Percentiles rank a stretch among this genome's conserved stretches.
phyloP scores from a whole-genome alignment of 2,888 invertebrate genomes.

The Dryobota labecula region DNA sequence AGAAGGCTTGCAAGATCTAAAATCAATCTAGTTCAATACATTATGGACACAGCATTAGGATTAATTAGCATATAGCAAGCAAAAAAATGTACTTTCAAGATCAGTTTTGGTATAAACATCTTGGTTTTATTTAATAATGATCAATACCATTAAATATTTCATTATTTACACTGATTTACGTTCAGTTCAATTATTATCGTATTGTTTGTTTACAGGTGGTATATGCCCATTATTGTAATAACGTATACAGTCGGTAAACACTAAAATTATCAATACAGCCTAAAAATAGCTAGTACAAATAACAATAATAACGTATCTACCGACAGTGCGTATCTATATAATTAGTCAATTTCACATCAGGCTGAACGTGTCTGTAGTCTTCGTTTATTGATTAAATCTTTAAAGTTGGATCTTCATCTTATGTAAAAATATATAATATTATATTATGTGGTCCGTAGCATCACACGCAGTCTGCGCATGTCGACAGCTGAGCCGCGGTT shows the following conservation, averaged over 20 bases:
- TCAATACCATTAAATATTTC: constrained; percentile 9
- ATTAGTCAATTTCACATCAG: constrained; percentile 36
- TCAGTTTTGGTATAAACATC: constrained; percentile 15
- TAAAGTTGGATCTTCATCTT: constrained; percentile 40
- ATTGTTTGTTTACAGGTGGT: constrained; percentile 40
- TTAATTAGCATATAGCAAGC: constrained; percentile 22
- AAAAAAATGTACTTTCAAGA: constrained; percentile 19
- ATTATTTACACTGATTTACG: constrained; percentile 29
- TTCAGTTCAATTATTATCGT: constrained; percentile 18
- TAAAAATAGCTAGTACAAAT: constrained; percentile 54
- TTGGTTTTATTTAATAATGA: neutral
- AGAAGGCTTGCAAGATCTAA: constrained; percentile 2
- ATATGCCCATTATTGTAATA: constrained; percentile 51
- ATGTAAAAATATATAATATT: constrained; percentile 50
- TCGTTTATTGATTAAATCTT: constrained; percentile 33
- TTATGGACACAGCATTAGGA: constrained; percentile 23
- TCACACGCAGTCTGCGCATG: constrained; percentile 50
- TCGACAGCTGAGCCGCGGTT: constrained; percentile 49
- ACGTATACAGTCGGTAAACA: constrained; percentile 60
- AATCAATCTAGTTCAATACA: constrained; percentile 28
- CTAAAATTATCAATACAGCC: constrained; percentile 30
- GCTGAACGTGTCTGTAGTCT: constrained; percentile 48
- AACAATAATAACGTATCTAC: constrained; percentile 50
- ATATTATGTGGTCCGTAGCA: constrained; percentile 61
- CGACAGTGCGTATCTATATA: constrained; percentile 47